Conservation (phyloP, 2,888 invertebrate genomes). For the Caenorhabditis sp. region DNA sequence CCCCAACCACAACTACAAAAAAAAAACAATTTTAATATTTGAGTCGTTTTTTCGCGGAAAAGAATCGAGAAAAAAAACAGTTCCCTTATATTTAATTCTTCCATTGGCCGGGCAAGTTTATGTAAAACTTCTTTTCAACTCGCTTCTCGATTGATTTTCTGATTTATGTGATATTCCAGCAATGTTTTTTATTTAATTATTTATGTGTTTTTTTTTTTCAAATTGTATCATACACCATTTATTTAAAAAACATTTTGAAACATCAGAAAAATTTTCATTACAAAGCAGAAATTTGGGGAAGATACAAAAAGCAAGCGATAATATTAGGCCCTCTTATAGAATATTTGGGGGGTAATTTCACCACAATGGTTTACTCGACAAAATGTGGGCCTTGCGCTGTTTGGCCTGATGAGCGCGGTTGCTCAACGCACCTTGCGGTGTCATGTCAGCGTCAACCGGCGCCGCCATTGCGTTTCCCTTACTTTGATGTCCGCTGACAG, state of each 20-base stretch:
- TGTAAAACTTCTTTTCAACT: constrained; percentile 15
- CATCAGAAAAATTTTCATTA: constrained; percentile 9
- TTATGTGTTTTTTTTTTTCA: background rate
- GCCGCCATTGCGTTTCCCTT: constrained; percentile 58
- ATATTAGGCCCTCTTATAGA: background rate
- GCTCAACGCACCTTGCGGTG: constrained; percentile 62
- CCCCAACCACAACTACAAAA: background rate
- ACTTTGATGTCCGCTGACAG: constrained; percentile 60
- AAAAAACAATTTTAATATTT: background rate
- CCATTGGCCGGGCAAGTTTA: constrained; percentile 12
- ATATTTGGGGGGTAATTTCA: constrained; percentile 20
- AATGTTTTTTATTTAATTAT: background rate
- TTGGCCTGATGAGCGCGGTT: constrained; percentile 61
- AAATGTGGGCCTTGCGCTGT: constrained; percentile 62
- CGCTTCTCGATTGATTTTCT: background rate
- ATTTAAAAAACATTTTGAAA: background rate
- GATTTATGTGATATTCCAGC: background rate
- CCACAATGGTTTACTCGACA: constrained; percentile 67
- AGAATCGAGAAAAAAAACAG: too few species aligned
- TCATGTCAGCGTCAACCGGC: constrained; percentile 59
- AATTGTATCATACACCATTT: background rate
- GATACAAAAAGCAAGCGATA: constrained; percentile 21
- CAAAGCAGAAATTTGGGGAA: constrained; percentile 27
- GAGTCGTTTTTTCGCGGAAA: background rate
- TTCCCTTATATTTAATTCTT: background rate